phyloP scores from a whole-genome alignment of 2,113 vertebrate genomes.

The Pteruthius melanotis region DNA sequence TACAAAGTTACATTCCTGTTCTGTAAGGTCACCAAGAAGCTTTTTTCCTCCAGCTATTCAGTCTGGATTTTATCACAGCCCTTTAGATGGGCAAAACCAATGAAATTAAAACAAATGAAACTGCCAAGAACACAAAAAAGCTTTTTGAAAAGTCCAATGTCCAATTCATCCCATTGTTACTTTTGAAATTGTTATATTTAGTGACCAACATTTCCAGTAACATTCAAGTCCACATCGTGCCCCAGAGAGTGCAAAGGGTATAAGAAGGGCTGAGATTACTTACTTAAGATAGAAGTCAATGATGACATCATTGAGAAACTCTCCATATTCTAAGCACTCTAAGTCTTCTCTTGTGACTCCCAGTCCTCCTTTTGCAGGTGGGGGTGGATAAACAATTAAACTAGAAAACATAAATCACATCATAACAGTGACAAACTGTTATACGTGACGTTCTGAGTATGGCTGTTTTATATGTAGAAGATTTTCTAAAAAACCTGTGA shows the following conservation, averaged over 20 bases:
- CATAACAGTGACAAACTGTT: background rate
- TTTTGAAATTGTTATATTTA: background rate
- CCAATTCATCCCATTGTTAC: background rate
- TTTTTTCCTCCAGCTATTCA: background rate
- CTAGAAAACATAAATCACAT: constrained; percentile 67
- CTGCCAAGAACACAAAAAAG: background rate
- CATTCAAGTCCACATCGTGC: background rate
- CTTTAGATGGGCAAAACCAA: background rate
- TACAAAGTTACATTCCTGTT: no score
- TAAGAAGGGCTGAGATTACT: constrained; percentile 32
- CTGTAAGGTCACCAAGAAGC: background rate
- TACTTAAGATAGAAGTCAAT: constrained; percentile 99
- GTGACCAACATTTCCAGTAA: background rate
- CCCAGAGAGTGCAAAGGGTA: background rate
- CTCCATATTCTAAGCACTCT: constrained; percentile 90
- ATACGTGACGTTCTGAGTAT: background rate
- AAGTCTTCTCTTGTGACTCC: constrained; percentile 94
- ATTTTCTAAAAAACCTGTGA: background rate
- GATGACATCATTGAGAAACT: constrained; percentile 99
- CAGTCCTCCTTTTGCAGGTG: constrained; percentile 91
- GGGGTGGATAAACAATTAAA: constrained; percentile 94
- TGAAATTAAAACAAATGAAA: background rate
- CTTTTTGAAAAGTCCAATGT: background rate
- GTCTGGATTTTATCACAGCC: background rate
- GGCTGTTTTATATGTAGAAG: background rate